Conservation (phyloP, 2,888 invertebrate species). For the Apamea crenata region DNA sequence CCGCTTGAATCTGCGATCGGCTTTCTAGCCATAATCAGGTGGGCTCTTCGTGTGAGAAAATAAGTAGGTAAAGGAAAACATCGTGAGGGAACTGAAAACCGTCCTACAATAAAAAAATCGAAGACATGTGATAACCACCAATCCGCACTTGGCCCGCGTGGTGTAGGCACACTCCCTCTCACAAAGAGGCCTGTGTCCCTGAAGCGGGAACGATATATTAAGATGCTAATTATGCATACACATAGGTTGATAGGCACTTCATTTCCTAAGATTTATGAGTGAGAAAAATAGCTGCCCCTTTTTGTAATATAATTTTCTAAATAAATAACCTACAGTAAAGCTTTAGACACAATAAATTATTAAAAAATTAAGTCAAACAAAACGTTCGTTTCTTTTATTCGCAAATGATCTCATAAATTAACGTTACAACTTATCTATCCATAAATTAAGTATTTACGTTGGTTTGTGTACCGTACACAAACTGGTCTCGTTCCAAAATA, state of each 20-base stretch:
- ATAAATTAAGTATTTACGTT: slow-evolving; percentile 77
- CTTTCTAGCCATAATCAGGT: too few species aligned
- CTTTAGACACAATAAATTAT: slow-evolving; percentile 6
- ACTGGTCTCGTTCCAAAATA: slow-evolving; percentile 86
- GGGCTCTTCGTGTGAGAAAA: too few species aligned
- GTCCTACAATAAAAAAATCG: neutral
- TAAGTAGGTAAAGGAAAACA: neutral
- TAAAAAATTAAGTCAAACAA: slow-evolving; percentile 38
- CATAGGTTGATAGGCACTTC: neutral
- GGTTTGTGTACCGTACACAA: slow-evolving; percentile 80
- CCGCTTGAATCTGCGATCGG: too few species aligned
- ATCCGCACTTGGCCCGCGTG: too few species aligned
- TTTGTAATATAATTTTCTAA: neutral
- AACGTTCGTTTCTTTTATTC: slow-evolving; percentile 45
- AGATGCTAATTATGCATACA: neutral
- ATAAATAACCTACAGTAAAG: neutral
- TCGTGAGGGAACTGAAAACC: neutral
- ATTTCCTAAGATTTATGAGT: neutral
- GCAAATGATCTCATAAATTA: slow-evolving; percentile 63
- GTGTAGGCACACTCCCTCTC: neutral
- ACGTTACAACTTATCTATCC: slow-evolving; percentile 63
- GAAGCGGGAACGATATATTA: neutral
- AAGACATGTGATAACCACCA: neutral
- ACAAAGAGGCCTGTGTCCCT: neutral
- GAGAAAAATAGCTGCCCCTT: neutral